Conservation (phyloP, 2,797 vertebrate species). For the Linurgus olivaceus region DNA sequence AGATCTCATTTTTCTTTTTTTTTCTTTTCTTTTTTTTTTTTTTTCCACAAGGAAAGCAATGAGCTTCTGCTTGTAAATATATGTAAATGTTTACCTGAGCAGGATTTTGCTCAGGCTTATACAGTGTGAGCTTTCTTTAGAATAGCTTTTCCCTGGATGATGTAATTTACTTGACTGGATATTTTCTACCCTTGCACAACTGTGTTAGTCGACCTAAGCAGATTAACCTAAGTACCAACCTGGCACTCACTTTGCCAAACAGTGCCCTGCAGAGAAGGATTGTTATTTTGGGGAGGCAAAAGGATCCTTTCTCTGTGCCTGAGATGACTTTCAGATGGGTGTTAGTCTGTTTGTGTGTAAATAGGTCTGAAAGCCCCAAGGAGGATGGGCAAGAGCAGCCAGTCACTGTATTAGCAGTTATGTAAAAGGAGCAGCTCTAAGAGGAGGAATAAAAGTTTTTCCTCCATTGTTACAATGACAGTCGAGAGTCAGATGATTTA, state of each 20-base stretch:
- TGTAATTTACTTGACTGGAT: constrained; percentile 68
- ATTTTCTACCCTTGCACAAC: constrained; percentile 66
- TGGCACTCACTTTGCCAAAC: neutral
- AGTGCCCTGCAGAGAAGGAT: constrained; percentile 5
- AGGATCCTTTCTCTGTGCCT: neutral
- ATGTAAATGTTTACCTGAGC: neutral
- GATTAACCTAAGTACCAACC: constrained; percentile 54
- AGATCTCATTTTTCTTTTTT: neutral
- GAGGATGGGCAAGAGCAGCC: neutral
- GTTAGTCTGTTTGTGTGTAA: constrained; percentile 53
- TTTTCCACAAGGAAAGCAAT: neutral
- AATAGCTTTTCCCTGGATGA: constrained; percentile 73
- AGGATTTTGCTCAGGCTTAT: constrained; percentile 43
- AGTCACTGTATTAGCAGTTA: constrained; percentile 7
- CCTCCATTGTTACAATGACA: neutral
- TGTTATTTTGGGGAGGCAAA: constrained; percentile 37
- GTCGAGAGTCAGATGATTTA: neutral
- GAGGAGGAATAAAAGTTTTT: neutral
- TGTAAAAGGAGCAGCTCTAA: neutral
- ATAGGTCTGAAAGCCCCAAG: constrained; percentile 38
- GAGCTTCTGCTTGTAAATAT: constrained; percentile 1
- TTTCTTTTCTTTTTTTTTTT: neutral
- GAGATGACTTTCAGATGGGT: constrained; percentile 37
- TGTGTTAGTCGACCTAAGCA: constrained; percentile 57
- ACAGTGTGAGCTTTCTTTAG: constrained; percentile 61